Evolutionary conservation across 2,113 vertebrate genomes (phyloP).

Genomic region (Symphodus melops): DNA sequence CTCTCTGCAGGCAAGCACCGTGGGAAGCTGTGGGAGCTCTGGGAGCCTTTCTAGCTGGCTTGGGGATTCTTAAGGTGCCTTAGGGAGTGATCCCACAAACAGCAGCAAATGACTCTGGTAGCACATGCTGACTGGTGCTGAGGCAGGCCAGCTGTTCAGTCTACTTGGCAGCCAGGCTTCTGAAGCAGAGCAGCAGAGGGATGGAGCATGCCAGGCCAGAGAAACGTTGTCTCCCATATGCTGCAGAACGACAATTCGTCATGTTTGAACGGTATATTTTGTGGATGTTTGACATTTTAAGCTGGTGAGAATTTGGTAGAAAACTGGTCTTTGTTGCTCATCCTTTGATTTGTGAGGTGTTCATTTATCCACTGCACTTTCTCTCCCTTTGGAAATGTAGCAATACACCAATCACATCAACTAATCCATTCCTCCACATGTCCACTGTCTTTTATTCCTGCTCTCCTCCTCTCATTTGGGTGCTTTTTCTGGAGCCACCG

Average conservation of each 20-base stretch:
- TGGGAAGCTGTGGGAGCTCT: conserved; percentile 31
- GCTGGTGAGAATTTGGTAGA: conserved; percentile 3
- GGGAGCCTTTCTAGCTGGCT: conserved; percentile 51
- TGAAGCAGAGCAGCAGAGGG: conserved; percentile 46
- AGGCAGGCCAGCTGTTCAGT: conserved; percentile 65
- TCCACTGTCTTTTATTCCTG: conserved; percentile 42
- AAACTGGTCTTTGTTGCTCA: conserved; percentile 23
- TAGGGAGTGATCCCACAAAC: conserved; percentile 59
- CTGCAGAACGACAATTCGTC: conserved; percentile 24
- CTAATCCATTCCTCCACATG: conserved; percentile 35
- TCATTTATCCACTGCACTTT: conserved; percentile 33
- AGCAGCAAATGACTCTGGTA: conserved; percentile 53
- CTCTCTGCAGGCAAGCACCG: conserved; percentile 41
- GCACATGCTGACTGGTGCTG: conserved; percentile 61
- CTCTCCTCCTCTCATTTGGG: conserved; percentile 47
- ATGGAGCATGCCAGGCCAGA: conserved; percentile 7
- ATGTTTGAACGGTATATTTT: not conserved
- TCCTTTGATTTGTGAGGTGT: conserved; percentile 8
- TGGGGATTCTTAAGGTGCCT: conserved; percentile 56
- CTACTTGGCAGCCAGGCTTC: conserved; percentile 46
- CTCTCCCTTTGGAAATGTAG: conserved; percentile 32
- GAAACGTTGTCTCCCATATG: conserved; percentile 27
- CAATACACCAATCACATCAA: conserved; percentile 41
- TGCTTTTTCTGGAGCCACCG: conserved; percentile 42
- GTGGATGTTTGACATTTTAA: conserved; percentile 30